phyloP scores from a whole-genome alignment of 2,888 invertebrate genomes.

The Ceriagrion tenellum region DNA sequence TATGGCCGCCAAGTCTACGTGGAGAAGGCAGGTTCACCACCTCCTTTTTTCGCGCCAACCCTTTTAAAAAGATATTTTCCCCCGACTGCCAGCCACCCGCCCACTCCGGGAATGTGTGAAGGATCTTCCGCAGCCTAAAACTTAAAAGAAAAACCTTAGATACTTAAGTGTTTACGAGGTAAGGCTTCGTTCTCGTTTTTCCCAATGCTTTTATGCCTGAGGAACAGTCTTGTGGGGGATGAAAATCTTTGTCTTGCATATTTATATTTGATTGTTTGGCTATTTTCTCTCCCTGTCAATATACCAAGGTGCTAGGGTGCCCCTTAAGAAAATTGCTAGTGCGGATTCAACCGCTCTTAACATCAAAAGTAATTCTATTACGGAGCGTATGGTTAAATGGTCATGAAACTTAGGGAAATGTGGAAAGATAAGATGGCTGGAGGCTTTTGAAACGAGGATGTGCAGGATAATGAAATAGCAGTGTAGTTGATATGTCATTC shows the following conservation, averaged over 20 bases:
- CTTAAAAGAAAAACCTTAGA: not conserved
- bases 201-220: not conserved
- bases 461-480: too few species aligned
- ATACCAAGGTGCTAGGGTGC: not conserved
- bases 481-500: too few species aligned
- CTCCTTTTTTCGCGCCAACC: not conserved
- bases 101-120: not conserved
- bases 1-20: not conserved
- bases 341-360: not conserved
- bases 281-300: not conserved
- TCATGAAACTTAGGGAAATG: not conserved
- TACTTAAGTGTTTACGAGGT: not conserved
- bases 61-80: not conserved
- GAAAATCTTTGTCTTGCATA: not conserved
- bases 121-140: not conserved
- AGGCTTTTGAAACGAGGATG: not conserved
- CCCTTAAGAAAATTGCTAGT: not conserved
- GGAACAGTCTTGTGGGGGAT: not conserved
- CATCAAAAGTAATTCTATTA: too few species aligned
- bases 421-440: not conserved
- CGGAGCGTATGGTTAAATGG: too few species aligned
- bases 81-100: not conserved
- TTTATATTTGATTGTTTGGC: not conserved
- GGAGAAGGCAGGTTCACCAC: not conserved
- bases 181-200: not conserved